Evolutionary conservation across 30 jellyfish, hydroid and myxozoan genomes (phyloP).

Genomic region (Rhopilema esculentum): DNA sequence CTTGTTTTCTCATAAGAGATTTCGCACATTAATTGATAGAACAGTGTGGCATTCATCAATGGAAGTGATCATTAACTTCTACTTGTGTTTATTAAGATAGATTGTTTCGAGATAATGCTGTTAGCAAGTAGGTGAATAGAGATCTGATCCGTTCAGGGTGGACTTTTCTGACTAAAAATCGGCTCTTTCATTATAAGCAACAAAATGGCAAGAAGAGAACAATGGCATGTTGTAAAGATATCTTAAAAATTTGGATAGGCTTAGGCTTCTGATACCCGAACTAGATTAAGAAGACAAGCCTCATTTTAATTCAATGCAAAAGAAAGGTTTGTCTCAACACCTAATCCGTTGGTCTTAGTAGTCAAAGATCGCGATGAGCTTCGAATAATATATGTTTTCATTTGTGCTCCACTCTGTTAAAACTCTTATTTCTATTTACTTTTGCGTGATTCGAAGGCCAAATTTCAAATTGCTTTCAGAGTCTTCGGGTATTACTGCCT

Average conservation of each 20-base stretch:
- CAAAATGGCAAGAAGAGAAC: slow-evolving; percentile 21
- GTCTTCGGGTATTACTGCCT: slow-evolving; percentile 38
- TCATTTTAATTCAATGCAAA: slow-evolving; percentile 44
- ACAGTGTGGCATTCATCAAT: background rate
- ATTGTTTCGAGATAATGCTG: slow-evolving; percentile 2
- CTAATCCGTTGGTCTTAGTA: slow-evolving; percentile 52
- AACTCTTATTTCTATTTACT: slow-evolving; percentile 38
- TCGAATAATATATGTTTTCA: slow-evolving; percentile 43
- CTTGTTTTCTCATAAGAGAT: background rate
- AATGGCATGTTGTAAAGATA: slow-evolving; percentile 19
- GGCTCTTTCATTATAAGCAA: slow-evolving; percentile 31
- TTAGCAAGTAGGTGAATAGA: slow-evolving; percentile 3
- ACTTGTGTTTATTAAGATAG: background rate
- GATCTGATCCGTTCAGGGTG: slow-evolving; percentile 37
- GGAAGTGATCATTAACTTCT: background rate
- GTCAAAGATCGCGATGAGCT: slow-evolving; percentile 66
- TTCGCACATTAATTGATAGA: background rate
- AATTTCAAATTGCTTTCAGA: slow-evolving; percentile 36
- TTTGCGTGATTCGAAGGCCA: slow-evolving; percentile 13
- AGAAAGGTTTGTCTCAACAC: slow-evolving; percentile 63
- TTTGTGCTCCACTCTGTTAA: slow-evolving; percentile 25
- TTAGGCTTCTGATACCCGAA: slow-evolving; percentile 63
- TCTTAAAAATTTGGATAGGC: slow-evolving; percentile 62
- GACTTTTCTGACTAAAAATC: slow-evolving; percentile 28
- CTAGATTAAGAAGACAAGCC: slow-evolving; percentile 65